Evolutionary conservation across 2,797 vertebrate species (phyloP).

Genomic region (Peromyscus aztecus): DNA sequence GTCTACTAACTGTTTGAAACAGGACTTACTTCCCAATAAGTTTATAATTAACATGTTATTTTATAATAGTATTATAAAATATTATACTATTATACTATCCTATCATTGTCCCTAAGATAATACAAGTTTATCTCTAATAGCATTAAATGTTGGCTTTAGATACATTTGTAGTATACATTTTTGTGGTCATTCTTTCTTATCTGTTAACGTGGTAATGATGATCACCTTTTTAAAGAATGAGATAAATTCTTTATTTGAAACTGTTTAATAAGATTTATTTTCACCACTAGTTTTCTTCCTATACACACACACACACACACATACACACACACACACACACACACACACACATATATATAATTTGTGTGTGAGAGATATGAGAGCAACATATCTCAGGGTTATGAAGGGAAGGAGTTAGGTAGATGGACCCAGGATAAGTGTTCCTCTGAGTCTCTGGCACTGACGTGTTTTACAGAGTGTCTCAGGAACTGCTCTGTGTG

Average conservation of each 20-base stretch:
- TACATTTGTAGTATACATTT: conserved; percentile 2
- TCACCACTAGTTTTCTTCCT: not conserved
- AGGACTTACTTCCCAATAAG: conserved; percentile 30
- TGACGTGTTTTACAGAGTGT: not conserved
- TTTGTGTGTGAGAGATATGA: not conserved
- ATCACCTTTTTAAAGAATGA: conserved; percentile 8
- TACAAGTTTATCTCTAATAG: not conserved
- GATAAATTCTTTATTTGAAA: not conserved
- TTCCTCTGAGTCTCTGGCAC: not conserved
- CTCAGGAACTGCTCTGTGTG: not conserved
- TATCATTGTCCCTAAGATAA: not conserved
- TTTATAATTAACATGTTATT: conserved; percentile 24
- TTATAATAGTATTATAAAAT: not conserved
- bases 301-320: too few species aligned
- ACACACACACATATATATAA: too few species aligned
- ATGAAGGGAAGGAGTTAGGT: conserved; percentile 7
- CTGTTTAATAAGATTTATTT: conserved; percentile 44
- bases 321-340: too few species aligned
- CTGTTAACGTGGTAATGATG: not conserved
- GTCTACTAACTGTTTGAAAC: conserved; percentile 4
- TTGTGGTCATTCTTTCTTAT: not conserved
- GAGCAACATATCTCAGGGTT: not conserved
- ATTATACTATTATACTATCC: not conserved
- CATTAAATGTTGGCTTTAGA: conserved; percentile 17
- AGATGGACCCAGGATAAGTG: not conserved